Evolutionary conservation across 2,888 invertebrate species (phyloP).

Genomic region (Sarcophaga subvicina): DNA sequence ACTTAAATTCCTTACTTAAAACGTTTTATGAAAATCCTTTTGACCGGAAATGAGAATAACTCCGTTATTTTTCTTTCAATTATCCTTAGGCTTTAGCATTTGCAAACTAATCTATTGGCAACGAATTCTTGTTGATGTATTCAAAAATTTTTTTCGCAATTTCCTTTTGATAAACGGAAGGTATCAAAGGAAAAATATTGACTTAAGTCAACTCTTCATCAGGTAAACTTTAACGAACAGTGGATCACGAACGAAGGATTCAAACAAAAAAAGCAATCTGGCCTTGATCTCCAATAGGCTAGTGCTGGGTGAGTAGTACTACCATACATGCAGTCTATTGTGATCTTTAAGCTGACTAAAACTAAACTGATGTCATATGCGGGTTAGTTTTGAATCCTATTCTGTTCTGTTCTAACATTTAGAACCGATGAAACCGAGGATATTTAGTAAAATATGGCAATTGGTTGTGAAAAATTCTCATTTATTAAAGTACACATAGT

Average conservation of each 20-base stretch:
- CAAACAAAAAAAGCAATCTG: neutral
- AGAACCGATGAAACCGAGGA: no score
- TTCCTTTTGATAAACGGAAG: constrained; percentile 49
- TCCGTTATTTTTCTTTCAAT: constrained; percentile 47
- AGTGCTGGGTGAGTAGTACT: no score
- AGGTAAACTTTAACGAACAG: neutral
- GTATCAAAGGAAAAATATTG: constrained; percentile 9
- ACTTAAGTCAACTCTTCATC: constrained; percentile 29
- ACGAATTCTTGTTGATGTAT: constrained; percentile 4
- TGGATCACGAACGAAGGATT: neutral
- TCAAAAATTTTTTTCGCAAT: constrained; percentile 28
- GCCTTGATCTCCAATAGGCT: neutral
- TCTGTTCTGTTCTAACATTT: no score
- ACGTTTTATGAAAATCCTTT: constrained; percentile 43
- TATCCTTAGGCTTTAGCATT: constrained; percentile 66
- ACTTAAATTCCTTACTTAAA: neutral
- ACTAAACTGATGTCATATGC: no score
- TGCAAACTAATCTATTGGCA: constrained; percentile 21
- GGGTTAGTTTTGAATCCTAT: no score
- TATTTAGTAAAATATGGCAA: no score
- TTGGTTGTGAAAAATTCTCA: no score
- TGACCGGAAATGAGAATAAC: constrained; percentile 60
- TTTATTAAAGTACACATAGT: no score
- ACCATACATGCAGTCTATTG: no score
- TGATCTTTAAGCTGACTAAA: no score